phyloP scores from a whole-genome alignment of 2,797 vertebrate genomes.

The Pantherophis vulpinus region DNA sequence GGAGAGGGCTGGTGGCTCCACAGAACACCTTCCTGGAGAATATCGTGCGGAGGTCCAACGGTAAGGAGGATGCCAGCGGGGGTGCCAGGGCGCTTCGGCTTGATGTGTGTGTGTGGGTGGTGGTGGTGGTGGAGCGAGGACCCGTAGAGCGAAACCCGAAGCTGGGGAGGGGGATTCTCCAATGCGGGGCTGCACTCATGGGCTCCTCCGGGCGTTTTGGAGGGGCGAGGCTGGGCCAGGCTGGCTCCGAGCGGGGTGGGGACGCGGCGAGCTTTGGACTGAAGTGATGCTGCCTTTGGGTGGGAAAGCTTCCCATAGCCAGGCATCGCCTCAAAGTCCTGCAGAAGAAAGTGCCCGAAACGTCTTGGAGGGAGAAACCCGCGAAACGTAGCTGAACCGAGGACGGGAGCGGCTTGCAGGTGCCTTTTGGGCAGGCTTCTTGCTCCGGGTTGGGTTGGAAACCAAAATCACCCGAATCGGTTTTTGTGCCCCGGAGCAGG shows the following conservation, averaged over 20 bases:
- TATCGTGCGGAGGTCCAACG: constrained; percentile 90
- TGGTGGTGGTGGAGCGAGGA: neutral
- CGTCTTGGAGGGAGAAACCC: neutral
- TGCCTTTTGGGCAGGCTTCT: neutral
- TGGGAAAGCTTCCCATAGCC: neutral
- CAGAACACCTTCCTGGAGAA: constrained; percentile 96
- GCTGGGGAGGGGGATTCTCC: neutral
- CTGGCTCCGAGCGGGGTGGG: neutral
- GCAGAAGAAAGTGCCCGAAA: constrained; percentile 5
- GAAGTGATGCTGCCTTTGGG: neutral
- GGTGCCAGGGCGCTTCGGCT: too few species aligned
- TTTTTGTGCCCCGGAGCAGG: neutral
- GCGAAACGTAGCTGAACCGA: neutral
- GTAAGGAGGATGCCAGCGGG: constrained; percentile 71
- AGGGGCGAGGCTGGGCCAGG: neutral
- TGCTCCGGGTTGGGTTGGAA: neutral
- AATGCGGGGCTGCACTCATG: neutral
- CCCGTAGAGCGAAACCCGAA: neutral
- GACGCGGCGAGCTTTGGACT: neutral
- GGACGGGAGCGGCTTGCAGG: neutral
- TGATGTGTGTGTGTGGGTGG: too few species aligned
- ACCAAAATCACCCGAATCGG: neutral
- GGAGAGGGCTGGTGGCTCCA: constrained; percentile 89
- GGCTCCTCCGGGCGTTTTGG: neutral
- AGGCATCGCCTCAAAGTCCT: constrained; percentile 2